A percentile compares a stretch with the other conserved stretches of the same genome.
Evolutionary conservation across 1,140 invertebrate genomes (phyloP).

Genomic region (Probaryconus sp.): DNA sequence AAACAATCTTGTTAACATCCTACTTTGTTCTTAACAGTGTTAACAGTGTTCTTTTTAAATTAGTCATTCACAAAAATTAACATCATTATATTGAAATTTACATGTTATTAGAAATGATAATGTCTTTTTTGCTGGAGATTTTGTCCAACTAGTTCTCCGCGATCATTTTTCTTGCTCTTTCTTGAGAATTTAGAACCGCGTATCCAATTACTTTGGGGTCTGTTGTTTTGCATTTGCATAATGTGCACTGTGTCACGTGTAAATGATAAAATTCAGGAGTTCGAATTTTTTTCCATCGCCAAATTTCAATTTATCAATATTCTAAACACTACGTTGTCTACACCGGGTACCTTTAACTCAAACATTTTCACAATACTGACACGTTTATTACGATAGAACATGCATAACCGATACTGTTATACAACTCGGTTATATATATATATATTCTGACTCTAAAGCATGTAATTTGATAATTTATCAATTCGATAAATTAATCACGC

Average conservation of each 20-base stretch:
- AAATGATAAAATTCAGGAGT: background rate
- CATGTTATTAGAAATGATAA: no score
- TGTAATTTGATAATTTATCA: slow-evolving; percentile 43
- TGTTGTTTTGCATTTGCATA: slow-evolving; percentile 4
- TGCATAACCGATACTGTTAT: slow-evolving; percentile 7
- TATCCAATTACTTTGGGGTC: no score
- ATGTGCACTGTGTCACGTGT: background rate
- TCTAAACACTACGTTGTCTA: background rate
- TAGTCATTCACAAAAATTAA: no score
- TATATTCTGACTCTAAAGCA: background rate
- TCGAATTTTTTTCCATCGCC: slow-evolving; percentile 1
- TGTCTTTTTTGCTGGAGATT: no score
- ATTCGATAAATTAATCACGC: slow-evolving; percentile 37
- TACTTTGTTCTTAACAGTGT: no score
- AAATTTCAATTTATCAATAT: slow-evolving; percentile 14
- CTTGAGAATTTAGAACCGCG: no score
- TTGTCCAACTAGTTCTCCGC: no score
- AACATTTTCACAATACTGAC: slow-evolving; percentile 19
- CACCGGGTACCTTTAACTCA: background rate
- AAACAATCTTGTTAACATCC: no score
- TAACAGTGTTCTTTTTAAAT: no score
- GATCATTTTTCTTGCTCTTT: no score
- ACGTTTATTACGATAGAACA: slow-evolving; percentile 29
- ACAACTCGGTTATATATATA: slow-evolving; percentile 17
- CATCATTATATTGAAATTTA: no score